Base-by-base conservation (phyloP, 2,797 vertebrate genomes). In the Masticophis lateralis region DNA sequence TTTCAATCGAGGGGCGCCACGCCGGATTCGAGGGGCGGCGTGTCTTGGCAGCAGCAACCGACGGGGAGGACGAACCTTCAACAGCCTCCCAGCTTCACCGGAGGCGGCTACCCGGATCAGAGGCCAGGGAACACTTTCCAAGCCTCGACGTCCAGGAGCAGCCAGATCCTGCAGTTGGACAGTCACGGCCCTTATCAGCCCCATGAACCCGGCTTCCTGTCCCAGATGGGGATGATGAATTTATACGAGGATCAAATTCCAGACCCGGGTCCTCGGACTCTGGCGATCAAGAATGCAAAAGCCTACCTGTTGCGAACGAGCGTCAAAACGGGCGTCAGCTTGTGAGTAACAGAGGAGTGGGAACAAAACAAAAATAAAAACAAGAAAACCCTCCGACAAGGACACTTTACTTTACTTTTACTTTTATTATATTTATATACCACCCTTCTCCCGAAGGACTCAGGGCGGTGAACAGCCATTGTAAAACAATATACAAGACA, bases 211-310 rank as follows among this genome's bases (percentile, higher is more conserved):
- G 74, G 74, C 1, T 83, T 25, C 1, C 96, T 96, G 1, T 94
- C 93, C n/a, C 94, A 96, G 90, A 56, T 95, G 0, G 92, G 88
- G 8, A 90, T 66, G 12, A 89, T 74, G 63, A 91, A 63, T 6
- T 93, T 93, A 0, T 96, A 94, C 0, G 96, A 96, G 28, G 96
- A 96, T 53, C 87, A 96, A 86, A 27, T 94, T 56, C 94, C 95
- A 0, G 92, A 97, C 37, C 93, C 57, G 0, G 6, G 91, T 0
- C 93, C 96, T 28, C 95, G 83, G 56, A 37, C 13, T 53, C 92
- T 97, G 59, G 97, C 98, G 2, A 91, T 96, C 28, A 93, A 96
- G 86, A 98, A 97, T 25, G 97, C 97, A 16, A 98, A 98, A 93
- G 97, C 97, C 59, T 98, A 96, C 93, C 93, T 98, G 12, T 91